Evolutionary conservation across 2,888 invertebrate genomes (phyloP).

Genomic region (Lathronympha strigana): DNA sequence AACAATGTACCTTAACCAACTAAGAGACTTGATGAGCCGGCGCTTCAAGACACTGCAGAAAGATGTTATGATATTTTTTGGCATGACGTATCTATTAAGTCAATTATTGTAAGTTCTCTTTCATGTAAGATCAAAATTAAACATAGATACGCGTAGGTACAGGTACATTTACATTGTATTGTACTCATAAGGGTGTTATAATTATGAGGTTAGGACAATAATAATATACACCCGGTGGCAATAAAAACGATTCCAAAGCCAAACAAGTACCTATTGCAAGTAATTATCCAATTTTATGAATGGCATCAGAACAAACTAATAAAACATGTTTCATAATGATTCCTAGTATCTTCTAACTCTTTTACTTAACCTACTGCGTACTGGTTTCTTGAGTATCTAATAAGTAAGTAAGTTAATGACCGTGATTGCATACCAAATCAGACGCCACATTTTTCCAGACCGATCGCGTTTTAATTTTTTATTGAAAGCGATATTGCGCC

Average conservation of each 20-base stretch:
- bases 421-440: conserved; percentile 36
- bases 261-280: background rate
- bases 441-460: conserved; percentile 13
- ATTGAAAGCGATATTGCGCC: conserved; percentile 39
- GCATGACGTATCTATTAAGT: no score
- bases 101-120: no score
- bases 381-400: background rate
- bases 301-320: background rate
- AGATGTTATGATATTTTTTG: no score
- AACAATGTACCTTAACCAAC: no score
- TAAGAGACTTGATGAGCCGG: no score
- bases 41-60: no score
- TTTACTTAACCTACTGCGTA: background rate
- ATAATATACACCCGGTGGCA: no score
- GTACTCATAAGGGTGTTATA: no score
- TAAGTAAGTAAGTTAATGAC: background rate
- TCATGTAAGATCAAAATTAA: no score
- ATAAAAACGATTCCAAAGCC: background rate
- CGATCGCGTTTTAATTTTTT: conserved; percentile 39
- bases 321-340: conserved; percentile 9
- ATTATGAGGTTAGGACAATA: no score
- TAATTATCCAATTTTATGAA: background rate
- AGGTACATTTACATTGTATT: no score
- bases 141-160: no score
- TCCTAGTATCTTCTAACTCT: background rate